Base-by-base conservation (phyloP, 2,888 invertebrate genomes). In the Drosophila meridionalis region DNA sequence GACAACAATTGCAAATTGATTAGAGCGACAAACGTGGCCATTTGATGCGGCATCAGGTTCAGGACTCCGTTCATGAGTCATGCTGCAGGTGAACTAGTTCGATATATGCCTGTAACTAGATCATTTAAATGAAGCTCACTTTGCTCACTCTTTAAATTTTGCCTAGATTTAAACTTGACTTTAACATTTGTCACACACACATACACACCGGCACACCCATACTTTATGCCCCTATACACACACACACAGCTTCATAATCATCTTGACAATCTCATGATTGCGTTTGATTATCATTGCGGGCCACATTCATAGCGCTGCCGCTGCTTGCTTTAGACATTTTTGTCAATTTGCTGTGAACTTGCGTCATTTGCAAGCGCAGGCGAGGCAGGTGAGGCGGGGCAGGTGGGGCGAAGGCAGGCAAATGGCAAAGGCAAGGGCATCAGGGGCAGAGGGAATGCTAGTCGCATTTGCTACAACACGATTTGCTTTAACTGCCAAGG, bases 401-500 rank as follows among this genome's bases (percentile, higher is more conserved):
- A 34, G 34, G 32, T 34, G 32, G 32, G 32, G 1, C 5, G 11
- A 7, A 4, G 34, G 38, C 38, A 3, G 38, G 38, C 38, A 38
- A 12, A 0, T 6, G 40, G 6, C 40, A 14, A 20, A 20, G 20
- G 20, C 38, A 40, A 40, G 14, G 58, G 58, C 50, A 43, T 20
- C 20, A 20, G 20, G 20, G 32, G 53, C 28, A 43, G 43, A 20
- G 47, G 28, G 36, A 72, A 74, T 78, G 73, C 61, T 77, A 69
- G 80, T 87, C 87, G 84, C 87, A 87, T 84, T 84, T 87, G 83
- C 77, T 80, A 76, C 83, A 78, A 86, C 88, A 84, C 87, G 78
- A 80, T 76, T 83, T 87, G 76, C 80, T 78, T 80, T 77, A 85
- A 85, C 83, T 85, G 71, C 56, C 76, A 62, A 64, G 78, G 72